Evolutionary conservation across 2,113 vertebrate species (phyloP).

Genomic region (Mormoops blainvillei): DNA sequence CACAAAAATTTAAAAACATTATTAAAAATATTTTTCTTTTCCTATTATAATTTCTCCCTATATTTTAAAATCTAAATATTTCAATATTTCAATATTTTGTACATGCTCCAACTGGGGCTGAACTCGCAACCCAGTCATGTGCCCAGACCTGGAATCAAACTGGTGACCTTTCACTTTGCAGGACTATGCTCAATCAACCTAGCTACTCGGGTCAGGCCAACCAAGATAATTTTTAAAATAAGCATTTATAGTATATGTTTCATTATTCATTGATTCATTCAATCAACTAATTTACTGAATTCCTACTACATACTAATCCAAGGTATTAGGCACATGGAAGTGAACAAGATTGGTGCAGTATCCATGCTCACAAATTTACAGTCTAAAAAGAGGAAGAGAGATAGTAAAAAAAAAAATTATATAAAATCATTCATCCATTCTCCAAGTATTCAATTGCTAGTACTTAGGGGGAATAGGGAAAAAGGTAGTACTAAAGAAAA

Average conservation of each 20-base stretch:
- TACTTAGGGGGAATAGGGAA: neutral
- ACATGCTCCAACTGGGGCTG: too few relatives aligned
- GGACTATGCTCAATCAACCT: too few relatives aligned
- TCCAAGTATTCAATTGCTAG: neutral
- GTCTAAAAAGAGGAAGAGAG: neutral
- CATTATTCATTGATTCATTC: neutral
- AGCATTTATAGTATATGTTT: neutral
- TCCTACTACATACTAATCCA: neutral
- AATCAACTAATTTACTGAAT: constrained; percentile 8
- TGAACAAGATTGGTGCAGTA: neutral
- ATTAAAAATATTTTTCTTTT: constrained; percentile 20
- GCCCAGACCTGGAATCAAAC: too few relatives aligned
- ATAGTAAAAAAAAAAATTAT: neutral
- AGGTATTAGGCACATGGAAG: neutral
- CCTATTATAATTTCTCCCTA: neutral
- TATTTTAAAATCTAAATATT: constrained; percentile 40
- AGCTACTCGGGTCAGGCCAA: neutral
- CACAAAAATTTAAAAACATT: neutral
- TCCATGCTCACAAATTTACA: neutral
- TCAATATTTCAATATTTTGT: neutral
- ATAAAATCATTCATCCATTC: constrained; percentile 3
- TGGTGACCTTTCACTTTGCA: too few relatives aligned
- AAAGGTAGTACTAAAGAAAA: neutral
- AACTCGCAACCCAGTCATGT: too few relatives aligned
- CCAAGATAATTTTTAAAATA: neutral